Evolutionary conservation across 2,888 invertebrate genomes (phyloP).

Genomic region (Apodemia duryi): DNA sequence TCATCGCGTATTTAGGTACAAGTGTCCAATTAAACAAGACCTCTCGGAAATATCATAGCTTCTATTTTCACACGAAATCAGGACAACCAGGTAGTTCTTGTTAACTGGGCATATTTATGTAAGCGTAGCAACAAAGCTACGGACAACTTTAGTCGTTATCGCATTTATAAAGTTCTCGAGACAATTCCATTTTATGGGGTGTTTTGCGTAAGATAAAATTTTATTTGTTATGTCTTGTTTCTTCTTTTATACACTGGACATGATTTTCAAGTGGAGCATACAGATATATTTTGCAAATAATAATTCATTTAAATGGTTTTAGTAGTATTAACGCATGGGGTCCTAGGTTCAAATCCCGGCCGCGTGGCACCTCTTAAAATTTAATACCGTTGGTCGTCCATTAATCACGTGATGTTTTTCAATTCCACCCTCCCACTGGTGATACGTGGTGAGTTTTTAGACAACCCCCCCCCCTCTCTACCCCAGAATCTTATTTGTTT

Average conservation of each 20-base stretch:
- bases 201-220: conserved; percentile 74
- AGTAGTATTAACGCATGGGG: no score
- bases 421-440: no score
- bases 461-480: no score
- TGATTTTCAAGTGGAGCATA: background rate
- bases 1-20: conserved; percentile 66
- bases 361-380: no score
- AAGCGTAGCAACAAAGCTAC: conserved; percentile 68
- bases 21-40: conserved; percentile 52
- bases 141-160: conserved; percentile 77
- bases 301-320: no score
- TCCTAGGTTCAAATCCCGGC: no score
- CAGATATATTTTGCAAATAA: background rate
- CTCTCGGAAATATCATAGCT: conserved; percentile 42
- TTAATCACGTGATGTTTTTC: no score
- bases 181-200: conserved; percentile 77
- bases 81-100: conserved; percentile 39
- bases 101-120: conserved; percentile 61
- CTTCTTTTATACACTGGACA: conserved; percentile 40
- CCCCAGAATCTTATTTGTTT: no score
- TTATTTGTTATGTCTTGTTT: conserved; percentile 68
- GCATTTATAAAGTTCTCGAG: conserved; percentile 77
- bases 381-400: no score
- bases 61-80: conserved; percentile 27
- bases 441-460: no score